Evolutionary conservation across 2,113 vertebrate species (phyloP), one percentile per base, ranked within the genome.

Genomic region (Melanerpes formicivorus): DNA sequence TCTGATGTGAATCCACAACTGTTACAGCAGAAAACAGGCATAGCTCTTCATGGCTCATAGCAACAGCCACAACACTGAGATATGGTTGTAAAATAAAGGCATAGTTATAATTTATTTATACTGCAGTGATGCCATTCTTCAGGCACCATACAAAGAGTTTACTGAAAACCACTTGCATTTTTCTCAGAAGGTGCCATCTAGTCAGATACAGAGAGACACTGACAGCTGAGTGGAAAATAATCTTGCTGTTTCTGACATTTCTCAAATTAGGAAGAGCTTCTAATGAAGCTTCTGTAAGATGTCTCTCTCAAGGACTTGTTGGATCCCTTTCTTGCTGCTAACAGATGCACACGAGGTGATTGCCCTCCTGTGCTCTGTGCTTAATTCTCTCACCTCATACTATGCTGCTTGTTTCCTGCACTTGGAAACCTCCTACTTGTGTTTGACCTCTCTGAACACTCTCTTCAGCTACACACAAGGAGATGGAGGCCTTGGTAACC

Each of bases 161-260:
- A 44, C 50, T 5, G 5, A 0, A 1, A 65, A 50, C 46, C 2
- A 2, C 50, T 73, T 0, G 0, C 1, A 0, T 12, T 87, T 76
- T 87, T 76, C 67, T 52, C 73, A 52, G 80, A 65, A 70, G 42
- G 48, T 42, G 66, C 19, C 25, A 21, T 25, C 64, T 48, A 16
- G 67, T 50, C 56, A 67, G 79, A 56, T 11, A 27, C 2, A 37
- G 32, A 5, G 2, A 91, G 54, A 89, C 66, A 64, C 64, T 0
- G 0, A 55, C 17, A 81, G 48, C 64, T 64, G 69, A 83, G 54
- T 78, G 72, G 42, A 15, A 82, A 87, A 77, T 34, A 25, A 16
- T 18, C 64, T 30, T 75, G 60, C 52, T n/a, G 21, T 67, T 93
- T 67, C 73, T 74, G 72, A 58, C 62, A 44, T 32, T 74, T 80